These are phyloP conservation scores for Agriopis marginaria DNA, from an alignment of 2,888 invertebrate genomes.

Conservation along the genomic window DNA sequence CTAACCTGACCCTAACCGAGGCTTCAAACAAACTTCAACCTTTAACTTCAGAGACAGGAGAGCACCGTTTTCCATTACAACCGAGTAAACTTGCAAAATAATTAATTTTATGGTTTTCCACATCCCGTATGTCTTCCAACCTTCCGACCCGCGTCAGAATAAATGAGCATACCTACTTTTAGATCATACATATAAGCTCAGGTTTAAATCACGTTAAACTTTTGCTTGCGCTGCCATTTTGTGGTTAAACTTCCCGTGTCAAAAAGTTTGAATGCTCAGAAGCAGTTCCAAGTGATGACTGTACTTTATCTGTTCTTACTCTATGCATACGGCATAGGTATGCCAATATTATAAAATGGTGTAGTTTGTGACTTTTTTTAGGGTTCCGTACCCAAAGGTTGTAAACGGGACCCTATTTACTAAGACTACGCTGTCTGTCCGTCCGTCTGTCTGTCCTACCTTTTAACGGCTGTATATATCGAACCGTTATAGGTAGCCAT, in stretches of 20 bases:
- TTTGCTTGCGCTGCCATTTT: conserved; percentile 2
- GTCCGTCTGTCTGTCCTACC: too few species aligned
- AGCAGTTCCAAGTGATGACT: neutral
- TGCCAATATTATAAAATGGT: too few species aligned
- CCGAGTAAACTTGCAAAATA: conserved; percentile 15
- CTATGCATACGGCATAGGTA: neutral
- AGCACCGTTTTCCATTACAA: conserved; percentile 19
- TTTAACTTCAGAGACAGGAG: conserved; percentile 8
- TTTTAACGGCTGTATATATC: too few species aligned
- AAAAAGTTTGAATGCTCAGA: conserved; percentile 5
- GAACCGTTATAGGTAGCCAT: too few species aligned
- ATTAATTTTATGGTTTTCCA: conserved; percentile 21
- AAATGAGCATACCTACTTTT: conserved; percentile 10
- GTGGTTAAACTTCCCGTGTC: neutral
- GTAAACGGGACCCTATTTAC: too few species aligned
- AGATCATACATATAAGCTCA: neutral
- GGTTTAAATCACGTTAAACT: conserved; percentile 5
- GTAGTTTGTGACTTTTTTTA: too few species aligned
- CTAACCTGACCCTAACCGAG: neutral
- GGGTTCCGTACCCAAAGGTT: too few species aligned
- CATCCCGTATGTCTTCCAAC: conserved; percentile 7
- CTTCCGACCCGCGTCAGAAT: conserved; percentile 12
- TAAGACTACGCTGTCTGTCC: too few species aligned
- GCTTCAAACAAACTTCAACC: neutral
- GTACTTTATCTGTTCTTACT: neutral